Evolutionary conservation across 2,797 vertebrate species (phyloP), one percentile per base, ranked within the genome.

Genomic region (Heterohyrax brucei): DNA sequence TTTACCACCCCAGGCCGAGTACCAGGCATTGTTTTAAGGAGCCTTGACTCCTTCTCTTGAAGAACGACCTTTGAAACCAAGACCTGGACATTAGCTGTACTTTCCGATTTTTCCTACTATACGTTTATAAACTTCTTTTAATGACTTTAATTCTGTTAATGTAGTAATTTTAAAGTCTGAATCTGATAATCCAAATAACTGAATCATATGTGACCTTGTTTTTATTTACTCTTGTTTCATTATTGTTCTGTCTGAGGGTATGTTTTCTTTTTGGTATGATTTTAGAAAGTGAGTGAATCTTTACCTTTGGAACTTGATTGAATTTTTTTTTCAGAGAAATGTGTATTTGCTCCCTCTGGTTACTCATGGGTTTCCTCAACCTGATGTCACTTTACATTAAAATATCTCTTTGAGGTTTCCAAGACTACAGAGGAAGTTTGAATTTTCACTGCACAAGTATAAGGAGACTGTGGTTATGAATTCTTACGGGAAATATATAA

Each of bases 371-470:
- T 56, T 87, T 21, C 16, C 66, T 68, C 80, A 94, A 46, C n/a
- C 39, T 77, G 76, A 46, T 50, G 76, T 72, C 46, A 5, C 73
- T 91, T 96, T 96, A 91, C 95, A 91, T 91, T 93, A 93, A 95
- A 97, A 66, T 91, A 84, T 72, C 22, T 46, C 79, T 93, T 73
- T 39, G 39, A 86, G 66, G n/a, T 68, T 93, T 87, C 61, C 82
- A 48, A 87, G 70, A 80, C 82, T 91, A 94, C 39, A 78, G 9
- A 2, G 68, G 30, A 95, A 83, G 50, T 91, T 87, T 93, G 80
- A 84, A 95, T 95, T 96, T 92, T 89, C 76, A 95, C 26, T 89
- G n/a, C 46, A 80, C 94, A 96, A 5, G 39, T 46, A 44, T 39
- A 46, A 3, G 30, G 39, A 12, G 5, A 28, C 14, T 14, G 21